Conservation (phyloP, 1,140 invertebrate genomes). For the Drosophila sucinea region DNA sequence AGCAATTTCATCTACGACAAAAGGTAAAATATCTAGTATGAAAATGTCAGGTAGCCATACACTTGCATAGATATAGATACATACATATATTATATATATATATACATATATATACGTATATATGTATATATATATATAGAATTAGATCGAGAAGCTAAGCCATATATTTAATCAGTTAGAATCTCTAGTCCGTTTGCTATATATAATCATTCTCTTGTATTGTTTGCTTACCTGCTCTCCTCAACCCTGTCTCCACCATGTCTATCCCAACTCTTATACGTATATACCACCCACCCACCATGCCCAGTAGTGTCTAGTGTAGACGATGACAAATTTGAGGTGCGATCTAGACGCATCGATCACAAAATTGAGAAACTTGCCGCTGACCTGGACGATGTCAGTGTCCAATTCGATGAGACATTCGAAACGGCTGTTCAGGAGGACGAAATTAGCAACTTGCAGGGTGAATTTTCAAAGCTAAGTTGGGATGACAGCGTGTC, state of each 20-base stretch:
- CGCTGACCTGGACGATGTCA: conserved; percentile 79
- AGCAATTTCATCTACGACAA: conserved; percentile 54
- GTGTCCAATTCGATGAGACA: conserved; percentile 68
- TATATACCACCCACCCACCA: background rate
- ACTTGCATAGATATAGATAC: conserved; percentile 17
- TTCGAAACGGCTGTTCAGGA: conserved; percentile 71
- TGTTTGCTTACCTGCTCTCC: conserved; percentile 63
- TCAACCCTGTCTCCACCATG: conserved; percentile 7
- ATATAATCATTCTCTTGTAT: conserved; percentile 58
- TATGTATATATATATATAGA: background rate
- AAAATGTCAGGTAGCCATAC: conserved; percentile 48
- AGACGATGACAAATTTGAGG: conserved; percentile 77
- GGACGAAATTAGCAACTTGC: conserved; percentile 78
- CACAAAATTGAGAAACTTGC: conserved; percentile 86
- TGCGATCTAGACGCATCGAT: conserved; percentile 83
- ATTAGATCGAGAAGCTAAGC: background rate
- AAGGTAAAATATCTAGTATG: conserved; percentile 62
- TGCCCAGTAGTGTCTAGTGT: conserved; percentile 53
- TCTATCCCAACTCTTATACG: conserved; percentile 13
- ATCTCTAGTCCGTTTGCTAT: conserved; percentile 56
- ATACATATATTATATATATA: background rate
- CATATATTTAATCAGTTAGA: conserved; percentile 29
- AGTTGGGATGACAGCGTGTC: conserved; percentile 83
- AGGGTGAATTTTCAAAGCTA: conserved; percentile 82
- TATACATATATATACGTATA: background rate